These are phyloP conservation scores for Acanthochromis polyacanthus DNA, from an alignment of 2,113 vertebrate genomes.

Conservation along the genomic window DNA sequence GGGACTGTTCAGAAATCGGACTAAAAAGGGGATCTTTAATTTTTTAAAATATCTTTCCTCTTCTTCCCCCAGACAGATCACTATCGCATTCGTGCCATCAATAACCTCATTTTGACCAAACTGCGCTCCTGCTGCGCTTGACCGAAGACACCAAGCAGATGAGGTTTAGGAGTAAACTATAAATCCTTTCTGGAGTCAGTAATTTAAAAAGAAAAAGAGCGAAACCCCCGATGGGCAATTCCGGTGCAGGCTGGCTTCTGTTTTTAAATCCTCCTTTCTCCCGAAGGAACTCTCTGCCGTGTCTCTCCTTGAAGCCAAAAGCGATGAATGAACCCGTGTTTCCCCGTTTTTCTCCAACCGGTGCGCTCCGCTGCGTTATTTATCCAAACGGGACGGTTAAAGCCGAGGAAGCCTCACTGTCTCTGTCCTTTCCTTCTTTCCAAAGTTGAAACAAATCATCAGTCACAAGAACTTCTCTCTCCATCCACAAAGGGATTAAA, in stretches of 20 bases:
- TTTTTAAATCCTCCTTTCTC: conserved; percentile 36
- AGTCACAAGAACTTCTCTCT: conserved; percentile 26
- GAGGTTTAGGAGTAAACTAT: conserved; percentile 56
- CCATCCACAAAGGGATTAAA: background rate
- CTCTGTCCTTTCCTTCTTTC: conserved; percentile 37
- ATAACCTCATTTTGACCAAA: conserved; percentile 64
- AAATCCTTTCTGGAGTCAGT: conserved; percentile 62
- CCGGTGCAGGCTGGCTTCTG: conserved; percentile 28
- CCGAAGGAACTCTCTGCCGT: conserved; percentile 6
- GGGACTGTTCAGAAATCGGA: conserved; percentile 51
- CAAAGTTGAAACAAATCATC: conserved; percentile 62
- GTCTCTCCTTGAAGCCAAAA: conserved; percentile 42
- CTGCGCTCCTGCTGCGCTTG: conserved; percentile 61
- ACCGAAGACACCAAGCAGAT: conserved; percentile 47
- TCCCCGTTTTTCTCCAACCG: conserved; percentile 12
- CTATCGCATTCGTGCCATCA: conserved; percentile 52
- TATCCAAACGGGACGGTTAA: conserved; percentile 61
- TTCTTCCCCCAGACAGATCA: conserved; percentile 22
- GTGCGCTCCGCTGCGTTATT: conserved; percentile 51
- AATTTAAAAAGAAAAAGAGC: background rate
- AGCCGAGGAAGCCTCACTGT: conserved; percentile 19
- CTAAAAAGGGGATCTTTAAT: background rate
- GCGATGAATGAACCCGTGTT: conserved; percentile 24
- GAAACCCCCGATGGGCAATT: conserved; percentile 32
- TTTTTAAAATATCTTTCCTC: conserved; percentile 3